These are phyloP conservation scores for Luperina testacea DNA, from an alignment of 2,888 invertebrate genomes.

Conservation along the genomic window DNA sequence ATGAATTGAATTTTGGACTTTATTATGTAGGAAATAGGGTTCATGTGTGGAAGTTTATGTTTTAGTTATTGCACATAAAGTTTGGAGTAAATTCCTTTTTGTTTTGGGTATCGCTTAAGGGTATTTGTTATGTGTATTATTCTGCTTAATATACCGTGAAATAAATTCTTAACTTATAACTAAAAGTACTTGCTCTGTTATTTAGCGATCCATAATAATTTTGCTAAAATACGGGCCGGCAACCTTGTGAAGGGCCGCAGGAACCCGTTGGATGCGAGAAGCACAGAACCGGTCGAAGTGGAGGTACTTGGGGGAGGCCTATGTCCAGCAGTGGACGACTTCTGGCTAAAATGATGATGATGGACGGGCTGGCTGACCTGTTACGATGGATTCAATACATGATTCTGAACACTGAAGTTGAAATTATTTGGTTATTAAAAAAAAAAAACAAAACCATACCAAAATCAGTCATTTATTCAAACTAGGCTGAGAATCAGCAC, in stretches of 20 bases:
- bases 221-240: not conserved
- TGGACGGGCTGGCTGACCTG: not conserved
- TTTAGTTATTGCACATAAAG: conserved; percentile 38
- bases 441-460: no score
- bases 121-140: conserved; percentile 30
- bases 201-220: conserved; percentile 4
- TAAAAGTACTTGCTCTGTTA: not conserved
- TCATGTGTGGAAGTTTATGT: not conserved
- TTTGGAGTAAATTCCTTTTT: conserved; percentile 37
- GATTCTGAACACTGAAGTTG: no score
- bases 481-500: no score
- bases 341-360: no score
- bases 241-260: no score
- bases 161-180: conserved; percentile 28
- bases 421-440: no score
- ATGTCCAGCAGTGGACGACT: no score
- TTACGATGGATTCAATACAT: not conserved
- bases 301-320: no score
- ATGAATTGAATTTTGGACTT: conserved; percentile 27
- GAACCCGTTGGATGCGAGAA: no score
- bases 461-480: no score
- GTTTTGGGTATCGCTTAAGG: conserved; percentile 35
- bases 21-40: not conserved
- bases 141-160: conserved; percentile 44
- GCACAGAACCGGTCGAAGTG: no score